Evolutionary conservation across 1,140 invertebrate genomes (phyloP).

Genomic region (Brachionus rubens): DNA sequence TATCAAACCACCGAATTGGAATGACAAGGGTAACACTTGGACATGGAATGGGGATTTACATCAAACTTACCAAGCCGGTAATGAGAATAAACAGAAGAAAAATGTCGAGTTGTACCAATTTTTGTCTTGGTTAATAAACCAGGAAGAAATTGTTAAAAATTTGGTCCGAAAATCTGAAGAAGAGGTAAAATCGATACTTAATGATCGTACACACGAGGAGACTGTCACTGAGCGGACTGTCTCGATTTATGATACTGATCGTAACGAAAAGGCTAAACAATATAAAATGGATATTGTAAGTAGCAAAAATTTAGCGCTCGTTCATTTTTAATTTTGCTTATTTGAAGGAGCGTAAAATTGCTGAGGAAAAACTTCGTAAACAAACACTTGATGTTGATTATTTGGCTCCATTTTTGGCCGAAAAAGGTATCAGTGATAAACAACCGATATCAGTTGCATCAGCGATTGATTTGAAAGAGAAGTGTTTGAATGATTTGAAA

Average conservation of each 20-base stretch:
- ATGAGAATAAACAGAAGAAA: conserved; percentile 51
- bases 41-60: conserved; percentile 57
- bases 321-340: background rate
- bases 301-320: background rate
- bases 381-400: conserved; percentile 61
- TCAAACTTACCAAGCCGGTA: conserved; percentile 58
- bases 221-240: conserved; percentile 54
- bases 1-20: conserved; percentile 58
- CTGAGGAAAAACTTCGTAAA: conserved; percentile 58
- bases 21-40: conserved; percentile 57
- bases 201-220: conserved; percentile 55
- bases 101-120: conserved; percentile 59
- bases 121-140: conserved; percentile 53
- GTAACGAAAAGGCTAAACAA: conserved; percentile 61
- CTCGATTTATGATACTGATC: conserved; percentile 60
- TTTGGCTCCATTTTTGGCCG: conserved; percentile 59
- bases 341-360: conserved; percentile 53
- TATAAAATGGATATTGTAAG: conserved; percentile 57
- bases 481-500: conserved; percentile 59
- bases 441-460: conserved; percentile 53
- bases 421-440: conserved; percentile 50
- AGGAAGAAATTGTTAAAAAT: conserved; percentile 54
- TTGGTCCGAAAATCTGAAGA: conserved; percentile 56
- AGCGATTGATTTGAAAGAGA: conserved; percentile 57
- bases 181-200: conserved; percentile 51